Conservation (phyloP, 2,113 vertebrate species). For the Redunca redunca region DNA sequence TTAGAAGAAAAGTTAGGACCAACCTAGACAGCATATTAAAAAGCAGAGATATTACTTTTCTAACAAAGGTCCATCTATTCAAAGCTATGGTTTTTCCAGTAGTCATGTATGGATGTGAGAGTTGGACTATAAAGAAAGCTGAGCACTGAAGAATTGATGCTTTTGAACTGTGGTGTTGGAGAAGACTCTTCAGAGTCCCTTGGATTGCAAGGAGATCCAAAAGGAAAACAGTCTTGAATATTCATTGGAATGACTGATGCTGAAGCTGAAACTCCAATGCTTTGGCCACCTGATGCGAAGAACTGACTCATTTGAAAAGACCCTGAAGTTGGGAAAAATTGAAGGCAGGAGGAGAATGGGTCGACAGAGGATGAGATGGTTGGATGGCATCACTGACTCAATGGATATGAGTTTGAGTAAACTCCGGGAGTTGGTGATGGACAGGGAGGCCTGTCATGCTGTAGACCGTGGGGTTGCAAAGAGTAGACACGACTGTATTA, state of each 20-base stretch:
- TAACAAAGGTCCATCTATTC: not conserved
- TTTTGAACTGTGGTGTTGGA: not conserved
- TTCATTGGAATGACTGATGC: not conserved
- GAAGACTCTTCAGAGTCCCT: not conserved
- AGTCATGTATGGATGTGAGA: not conserved
- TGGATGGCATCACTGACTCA: not conserved
- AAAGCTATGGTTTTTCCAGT: not conserved
- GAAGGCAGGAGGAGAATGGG: not conserved
- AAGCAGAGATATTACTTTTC: not conserved
- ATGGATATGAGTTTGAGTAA: not conserved
- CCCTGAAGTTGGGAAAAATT: not conserved
- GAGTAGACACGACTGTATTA: accelerated
- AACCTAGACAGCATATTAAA: not conserved
- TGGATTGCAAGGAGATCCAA: not conserved
- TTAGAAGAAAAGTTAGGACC: not conserved
- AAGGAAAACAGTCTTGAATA: not conserved
- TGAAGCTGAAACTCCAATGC: not conserved
- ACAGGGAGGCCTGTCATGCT: not conserved
- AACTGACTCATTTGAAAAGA: not conserved
- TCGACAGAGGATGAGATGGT: not conserved
- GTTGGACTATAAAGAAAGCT: not conserved
- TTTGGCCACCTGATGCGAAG: not conserved
- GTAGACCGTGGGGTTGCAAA: not conserved
- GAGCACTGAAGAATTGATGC: not conserved
- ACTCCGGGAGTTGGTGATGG: not conserved